phyloP scores from a whole-genome alignment of 2,113 vertebrate species.

The Ictalurus punctatus region DNA sequence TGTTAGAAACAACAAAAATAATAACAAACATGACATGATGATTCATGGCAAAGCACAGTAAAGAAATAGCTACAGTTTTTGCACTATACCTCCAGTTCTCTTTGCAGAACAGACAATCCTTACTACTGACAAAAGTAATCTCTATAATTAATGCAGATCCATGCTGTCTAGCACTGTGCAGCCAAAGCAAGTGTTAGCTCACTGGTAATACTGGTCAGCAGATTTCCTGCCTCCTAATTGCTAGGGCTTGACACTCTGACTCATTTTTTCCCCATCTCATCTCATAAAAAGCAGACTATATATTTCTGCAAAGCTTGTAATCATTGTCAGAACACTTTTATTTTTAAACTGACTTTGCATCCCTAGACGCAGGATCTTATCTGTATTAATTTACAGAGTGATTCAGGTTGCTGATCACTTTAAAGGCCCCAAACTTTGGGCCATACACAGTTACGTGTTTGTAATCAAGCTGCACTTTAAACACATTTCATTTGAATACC shows the following conservation, averaged over 20 bases:
- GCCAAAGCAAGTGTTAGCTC: constrained; percentile 23
- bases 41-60: background rate
- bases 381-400: background rate
- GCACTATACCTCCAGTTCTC: background rate
- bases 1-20: too few relatives aligned
- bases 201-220: constrained; percentile 26
- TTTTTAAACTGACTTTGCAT: background rate
- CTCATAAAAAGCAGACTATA: background rate
- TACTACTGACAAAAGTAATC: constrained; percentile 7
- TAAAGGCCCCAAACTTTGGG: background rate
- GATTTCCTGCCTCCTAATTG: constrained; percentile 10
- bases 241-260: background rate
- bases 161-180: background rate
- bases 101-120: background rate
- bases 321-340: background rate
- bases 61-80: background rate
- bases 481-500: constrained; percentile 67
- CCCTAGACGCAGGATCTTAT: background rate
- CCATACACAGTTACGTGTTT: background rate
- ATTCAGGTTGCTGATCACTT: background rate
- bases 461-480: background rate
- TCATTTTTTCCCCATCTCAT: background rate
- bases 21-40: too few relatives aligned
- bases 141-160: constrained; percentile 28
- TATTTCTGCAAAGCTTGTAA: background rate